phyloP scores from a whole-genome alignment of 30 jellyfish, hydroid and myxozoan genomes.

The Nemopilema nomurai region DNA sequence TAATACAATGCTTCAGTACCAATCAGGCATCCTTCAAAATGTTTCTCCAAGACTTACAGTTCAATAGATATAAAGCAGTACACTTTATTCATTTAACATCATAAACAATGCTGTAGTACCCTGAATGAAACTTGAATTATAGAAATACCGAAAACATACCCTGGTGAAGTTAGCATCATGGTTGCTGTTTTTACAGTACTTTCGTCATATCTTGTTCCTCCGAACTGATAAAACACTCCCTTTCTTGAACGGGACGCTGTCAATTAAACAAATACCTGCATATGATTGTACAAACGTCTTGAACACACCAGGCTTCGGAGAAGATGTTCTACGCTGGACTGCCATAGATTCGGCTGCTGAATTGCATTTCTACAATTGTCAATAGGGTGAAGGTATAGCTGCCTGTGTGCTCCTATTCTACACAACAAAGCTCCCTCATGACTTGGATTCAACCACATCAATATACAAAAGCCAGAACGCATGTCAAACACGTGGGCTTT shows the following conservation, averaged over 20 bases:
- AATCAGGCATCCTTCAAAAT: too few relatives aligned
- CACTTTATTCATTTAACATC: too few relatives aligned
- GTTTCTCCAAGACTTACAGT: too few relatives aligned
- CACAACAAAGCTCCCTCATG: conserved; percentile 23
- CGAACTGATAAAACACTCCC: too few relatives aligned
- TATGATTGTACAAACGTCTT: not conserved
- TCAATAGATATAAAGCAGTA: too few relatives aligned
- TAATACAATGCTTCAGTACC: too few relatives aligned
- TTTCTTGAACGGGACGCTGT: not conserved
- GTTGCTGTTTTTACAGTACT: too few relatives aligned
- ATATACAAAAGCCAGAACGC: conserved; percentile 53
- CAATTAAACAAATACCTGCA: not conserved
- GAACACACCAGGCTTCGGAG: not conserved
- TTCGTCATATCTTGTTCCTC: too few relatives aligned
- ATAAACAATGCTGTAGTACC: too few relatives aligned
- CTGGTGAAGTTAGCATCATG: too few relatives aligned
- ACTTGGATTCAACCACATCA: conserved; percentile 35
- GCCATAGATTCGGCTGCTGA: not conserved
- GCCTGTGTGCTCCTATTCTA: conserved; percentile 20
- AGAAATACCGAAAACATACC: too few relatives aligned
- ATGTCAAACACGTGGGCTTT: conserved; percentile 60
- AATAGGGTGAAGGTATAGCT: not conserved
- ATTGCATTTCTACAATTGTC: not conserved
- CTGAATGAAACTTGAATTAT: too few relatives aligned
- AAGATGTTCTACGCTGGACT: not conserved